phyloP scores from a whole-genome alignment of 2,797 vertebrate genomes.

The Schizopygopsis malacanthus region DNA sequence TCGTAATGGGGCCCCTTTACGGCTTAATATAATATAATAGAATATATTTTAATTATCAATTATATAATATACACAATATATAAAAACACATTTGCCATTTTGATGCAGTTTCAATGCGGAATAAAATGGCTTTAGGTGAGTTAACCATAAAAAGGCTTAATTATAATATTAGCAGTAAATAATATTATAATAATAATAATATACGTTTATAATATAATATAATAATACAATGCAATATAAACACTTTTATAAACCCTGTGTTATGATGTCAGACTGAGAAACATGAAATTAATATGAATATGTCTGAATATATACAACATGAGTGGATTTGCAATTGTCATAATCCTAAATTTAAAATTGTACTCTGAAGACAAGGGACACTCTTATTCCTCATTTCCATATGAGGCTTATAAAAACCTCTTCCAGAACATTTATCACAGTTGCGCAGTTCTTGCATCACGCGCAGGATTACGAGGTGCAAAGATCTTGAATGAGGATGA shows the following conservation, averaged over 20 bases:
- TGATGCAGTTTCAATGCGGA: too few relatives aligned
- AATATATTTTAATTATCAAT: neutral
- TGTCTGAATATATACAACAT: neutral
- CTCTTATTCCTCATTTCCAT: slow-evolving; percentile 10
- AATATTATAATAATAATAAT: neutral
- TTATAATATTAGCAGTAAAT: neutral
- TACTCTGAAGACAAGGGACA: neutral
- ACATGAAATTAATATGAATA: neutral
- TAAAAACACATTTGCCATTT: too few relatives aligned
- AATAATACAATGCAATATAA: neutral
- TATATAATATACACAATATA: too few relatives aligned
- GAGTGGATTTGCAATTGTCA: neutral
- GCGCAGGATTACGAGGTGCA: neutral
- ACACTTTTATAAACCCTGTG: neutral
- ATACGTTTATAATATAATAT: too few relatives aligned
- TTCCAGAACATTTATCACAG: slow-evolving; percentile 13
- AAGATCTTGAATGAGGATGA: slow-evolving; percentile 19
- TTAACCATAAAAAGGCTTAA: too few relatives aligned
- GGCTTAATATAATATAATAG: too few relatives aligned
- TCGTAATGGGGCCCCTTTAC: neutral
- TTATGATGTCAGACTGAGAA: neutral
- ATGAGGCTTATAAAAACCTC: neutral
- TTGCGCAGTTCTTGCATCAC: slow-evolving; percentile 44
- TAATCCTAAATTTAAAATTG: neutral
- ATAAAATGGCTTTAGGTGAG: too few relatives aligned